Base-by-base conservation (phyloP, 2,888 invertebrate genomes). In the Cremastinae sp. region DNA sequence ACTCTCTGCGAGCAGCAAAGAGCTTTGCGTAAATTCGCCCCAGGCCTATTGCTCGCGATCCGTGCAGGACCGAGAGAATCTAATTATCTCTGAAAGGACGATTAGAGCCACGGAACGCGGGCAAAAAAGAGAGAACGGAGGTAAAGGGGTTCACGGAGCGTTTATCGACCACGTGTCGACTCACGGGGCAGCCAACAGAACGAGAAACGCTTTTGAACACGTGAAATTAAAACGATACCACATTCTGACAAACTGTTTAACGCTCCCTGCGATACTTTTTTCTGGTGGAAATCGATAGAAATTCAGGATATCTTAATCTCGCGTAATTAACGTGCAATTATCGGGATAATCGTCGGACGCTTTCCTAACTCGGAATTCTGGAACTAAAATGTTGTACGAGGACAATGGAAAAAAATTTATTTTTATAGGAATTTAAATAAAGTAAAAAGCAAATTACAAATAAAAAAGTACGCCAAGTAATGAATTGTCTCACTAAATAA, bases 61-160 rank as follows among this genome's bases (percentile, higher is more conserved):
- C 43, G 56, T 61, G 56, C 62, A 47, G 53, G 61, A 62, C 39
- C 16, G 51, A 56, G 43, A 51, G 68, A 59, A 72, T 66, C 72
- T 76, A 76, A 76, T 76, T 76, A 76, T 72, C 64, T 58, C 53
- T 37, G 62, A 37, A 9, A 28, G 28, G 72, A 58, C 72, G 75
- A 75, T 75, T 75, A 75, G 65, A 56, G 37, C 20, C 37, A 53
- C 18, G 47, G 55, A 39, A 51, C 41, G 20, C 35, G 20, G 20
- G 56, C 45, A 35, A 53, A 22, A n/a, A 47, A 39, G n/a, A 39
- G 37, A n/a, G 10, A 18, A 1, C 14, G 18, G 28, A 18, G n/a
- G 18, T 8, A 28, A 22, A 51, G 43, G 8, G n/a, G 12, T 8
- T 2, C n/a, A n/a, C 22, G 51, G 43, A 22, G 51, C 45, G 39